A percentile compares a stretch with the other conserved stretches of the same genome.
phyloP scores from a whole-genome alignment of 2,888 invertebrate species.

The Patella caerulea region DNA sequence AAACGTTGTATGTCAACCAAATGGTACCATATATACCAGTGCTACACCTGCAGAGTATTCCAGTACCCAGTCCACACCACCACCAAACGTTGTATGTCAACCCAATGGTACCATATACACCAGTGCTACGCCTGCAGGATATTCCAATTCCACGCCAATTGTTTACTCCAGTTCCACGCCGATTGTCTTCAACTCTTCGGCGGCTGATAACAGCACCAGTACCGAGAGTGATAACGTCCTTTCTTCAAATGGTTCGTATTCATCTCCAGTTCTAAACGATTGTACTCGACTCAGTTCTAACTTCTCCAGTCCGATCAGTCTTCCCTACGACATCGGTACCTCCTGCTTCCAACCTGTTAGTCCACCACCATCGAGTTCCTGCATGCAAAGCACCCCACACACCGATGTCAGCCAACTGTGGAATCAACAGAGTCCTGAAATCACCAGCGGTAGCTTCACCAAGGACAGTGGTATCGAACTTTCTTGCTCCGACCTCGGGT shows the following conservation, averaged over 20 bases:
- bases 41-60: neutral
- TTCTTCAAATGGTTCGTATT: neutral
- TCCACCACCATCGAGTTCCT: neutral
- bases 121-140: neutral
- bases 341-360: neutral
- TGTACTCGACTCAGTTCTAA: no score
- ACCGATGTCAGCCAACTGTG: no score
- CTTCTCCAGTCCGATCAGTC: neutral
- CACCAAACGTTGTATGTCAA: constrained; percentile 3
- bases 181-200: neutral
- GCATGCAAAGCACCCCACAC: neutral
- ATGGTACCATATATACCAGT: neutral
- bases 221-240: no score
- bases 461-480: constrained; percentile 1
- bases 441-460: no score
- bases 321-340: neutral
- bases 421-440: no score
- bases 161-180: neutral
- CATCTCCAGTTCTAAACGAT: neutral
- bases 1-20: neutral
- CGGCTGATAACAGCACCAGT: neutral
- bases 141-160: neutral
- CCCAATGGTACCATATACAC: constrained; percentile 5
- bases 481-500: neutral
- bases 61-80: neutral